Conservation (phyloP, 2,888 invertebrate species). For the Philaethria dido region DNA sequence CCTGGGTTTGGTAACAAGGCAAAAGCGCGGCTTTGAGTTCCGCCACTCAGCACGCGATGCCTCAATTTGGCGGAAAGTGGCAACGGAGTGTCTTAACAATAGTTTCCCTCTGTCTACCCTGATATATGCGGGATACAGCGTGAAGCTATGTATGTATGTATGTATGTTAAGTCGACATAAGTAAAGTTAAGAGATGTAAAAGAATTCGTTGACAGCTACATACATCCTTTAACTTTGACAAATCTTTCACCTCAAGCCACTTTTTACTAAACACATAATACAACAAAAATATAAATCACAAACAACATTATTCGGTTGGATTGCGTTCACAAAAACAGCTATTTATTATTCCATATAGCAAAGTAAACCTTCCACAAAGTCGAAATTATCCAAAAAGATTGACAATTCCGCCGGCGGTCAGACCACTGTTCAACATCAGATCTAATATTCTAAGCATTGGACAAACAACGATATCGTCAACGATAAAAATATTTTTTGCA, state of each 20-base stretch:
- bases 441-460: constrained; percentile 49
- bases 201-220: no score
- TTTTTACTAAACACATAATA: constrained; percentile 7
- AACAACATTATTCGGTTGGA: background rate
- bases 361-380: constrained; percentile 42
- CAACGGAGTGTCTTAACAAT: no score
- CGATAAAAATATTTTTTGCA: constrained; percentile 51
- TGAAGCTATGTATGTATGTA: no score
- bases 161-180: no score
- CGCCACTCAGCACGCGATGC: no score
- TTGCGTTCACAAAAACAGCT: constrained; percentile 2
- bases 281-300: constrained; percentile 6
- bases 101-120: no score
- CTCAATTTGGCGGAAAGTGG: no score
- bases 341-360: constrained; percentile 38
- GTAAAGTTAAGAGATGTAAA: no score
- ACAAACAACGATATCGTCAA: constrained; percentile 48
- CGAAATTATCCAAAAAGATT: constrained; percentile 48
- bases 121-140: no score
- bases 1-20: no score
- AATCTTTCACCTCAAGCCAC: background rate
- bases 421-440: constrained; percentile 47
- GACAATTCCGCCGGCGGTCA: constrained; percentile 47
- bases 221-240: background rate
- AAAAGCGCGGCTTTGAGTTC: no score